These are phyloP conservation scores for Alloplasta piceator DNA, from an alignment of 2,888 invertebrate genomes.

Conservation along the genomic window DNA sequence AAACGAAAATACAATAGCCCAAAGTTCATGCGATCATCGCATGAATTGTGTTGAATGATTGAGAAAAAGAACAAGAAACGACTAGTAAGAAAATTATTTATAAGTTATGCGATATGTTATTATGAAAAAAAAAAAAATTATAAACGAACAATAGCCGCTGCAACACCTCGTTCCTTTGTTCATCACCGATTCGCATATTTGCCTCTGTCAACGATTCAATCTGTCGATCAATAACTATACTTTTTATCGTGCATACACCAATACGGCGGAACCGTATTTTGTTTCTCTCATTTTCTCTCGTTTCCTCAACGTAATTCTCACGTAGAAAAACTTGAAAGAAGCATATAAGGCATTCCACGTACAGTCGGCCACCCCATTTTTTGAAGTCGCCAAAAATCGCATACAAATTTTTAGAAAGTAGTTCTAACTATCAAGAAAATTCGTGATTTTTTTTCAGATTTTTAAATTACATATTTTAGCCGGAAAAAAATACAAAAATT, in stretches of 20 bases:
- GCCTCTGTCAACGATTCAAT: conserved; percentile 57
- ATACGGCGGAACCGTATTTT: conserved; percentile 62
- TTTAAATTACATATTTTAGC: no score
- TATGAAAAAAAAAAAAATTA: conserved; percentile 2
- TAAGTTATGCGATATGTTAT: conserved; percentile 61
- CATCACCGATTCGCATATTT: conserved; percentile 38
- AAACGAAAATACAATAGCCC: conserved; percentile 45
- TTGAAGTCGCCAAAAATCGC: no score
- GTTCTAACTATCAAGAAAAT: no score
- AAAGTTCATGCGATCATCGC: conserved; percentile 41
- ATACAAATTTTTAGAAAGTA: no score
- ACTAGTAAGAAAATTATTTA: conserved; percentile 22
- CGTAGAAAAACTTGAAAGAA: conserved; percentile 10
- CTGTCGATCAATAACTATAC: conserved; percentile 55
- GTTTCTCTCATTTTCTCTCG: conserved; percentile 32
- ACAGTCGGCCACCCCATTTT: no score
- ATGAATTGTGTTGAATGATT: conserved; percentile 63
- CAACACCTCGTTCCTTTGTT: conserved; percentile 58
- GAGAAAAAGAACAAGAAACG: conserved; percentile 58
- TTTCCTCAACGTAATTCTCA: not conserved
- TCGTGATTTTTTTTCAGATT: no score
- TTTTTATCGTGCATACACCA: conserved; percentile 24
- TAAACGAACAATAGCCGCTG: conserved; percentile 59
- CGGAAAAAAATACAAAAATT: no score
- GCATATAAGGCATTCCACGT: no score